A percentile compares a stretch with the other conserved stretches of the same genome.
phyloP scores from a whole-genome alignment of 2,113 vertebrate species.

The Gambusia holbrooki region DNA sequence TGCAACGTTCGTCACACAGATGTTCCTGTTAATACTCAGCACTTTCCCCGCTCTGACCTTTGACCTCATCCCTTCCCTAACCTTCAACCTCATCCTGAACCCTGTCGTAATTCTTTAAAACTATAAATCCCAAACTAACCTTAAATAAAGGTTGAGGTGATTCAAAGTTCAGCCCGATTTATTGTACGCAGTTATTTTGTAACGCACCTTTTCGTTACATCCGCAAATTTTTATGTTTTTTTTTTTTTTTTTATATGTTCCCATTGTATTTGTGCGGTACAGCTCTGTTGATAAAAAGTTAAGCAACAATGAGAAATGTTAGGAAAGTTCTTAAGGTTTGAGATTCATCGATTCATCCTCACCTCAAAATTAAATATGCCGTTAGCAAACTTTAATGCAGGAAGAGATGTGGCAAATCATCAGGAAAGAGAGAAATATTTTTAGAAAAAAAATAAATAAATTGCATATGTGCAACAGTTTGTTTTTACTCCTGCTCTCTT shows the following conservation, averaged over 20 bases:
- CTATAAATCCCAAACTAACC: slow-evolving; percentile 43
- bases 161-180: slow-evolving; percentile 50
- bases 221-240: not conserved
- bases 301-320: too few species aligned
- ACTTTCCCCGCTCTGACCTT: slow-evolving; percentile 59
- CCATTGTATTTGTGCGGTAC: not conserved
- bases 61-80: slow-evolving; percentile 52
- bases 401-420: not conserved
- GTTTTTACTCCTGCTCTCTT: too few species aligned
- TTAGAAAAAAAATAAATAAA: too few species aligned
- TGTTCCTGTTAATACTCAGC: slow-evolving; percentile 52
- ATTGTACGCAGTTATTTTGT: not conserved
- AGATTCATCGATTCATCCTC: not conserved
- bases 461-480: too few species aligned
- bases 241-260: too few species aligned
- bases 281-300: not conserved
- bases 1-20: slow-evolving; percentile 2
- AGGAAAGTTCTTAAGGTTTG: too few species aligned
- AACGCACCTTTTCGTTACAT: not conserved
- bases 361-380: not conserved
- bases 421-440: not conserved
- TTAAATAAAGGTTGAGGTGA: slow-evolving; percentile 44
- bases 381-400: not conserved
- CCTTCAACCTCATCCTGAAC: slow-evolving; percentile 40
- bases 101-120: slow-evolving; percentile 32